Base-by-base conservation (phyloP, 1,140 invertebrate species). In the Eriocheir sinensis region DNA sequence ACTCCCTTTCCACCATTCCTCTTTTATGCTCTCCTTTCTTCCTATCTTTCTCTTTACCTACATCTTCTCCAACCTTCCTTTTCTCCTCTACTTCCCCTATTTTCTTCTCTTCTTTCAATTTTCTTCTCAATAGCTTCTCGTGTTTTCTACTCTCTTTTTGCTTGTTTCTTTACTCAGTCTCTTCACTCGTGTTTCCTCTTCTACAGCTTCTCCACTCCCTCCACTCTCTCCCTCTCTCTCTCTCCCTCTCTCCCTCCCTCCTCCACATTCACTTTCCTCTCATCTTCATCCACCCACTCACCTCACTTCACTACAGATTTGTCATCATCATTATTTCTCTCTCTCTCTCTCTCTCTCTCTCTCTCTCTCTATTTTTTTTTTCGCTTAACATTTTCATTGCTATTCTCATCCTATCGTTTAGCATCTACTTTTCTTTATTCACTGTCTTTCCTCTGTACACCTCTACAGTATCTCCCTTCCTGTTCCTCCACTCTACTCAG, bases 281-380 rank as follows among this genome's bases (percentile, higher is more conserved):
- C 72, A 40, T 36, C 21, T 36, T n/a, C 36, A 40, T 21, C 36
- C 34, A 21, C 30, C 8, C 36, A 34, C 27, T 27, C 89, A 34
- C 2, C 36, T 1, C 36, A n/a, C n/a, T 36, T 34, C 48, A 17
- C 48, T 32, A 27, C 36, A 17, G 53, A 21, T 91, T 79, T 91
- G 40, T 79, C 36, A 21, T 9, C 53, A 34, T 21, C 21, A 81
- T 17, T 80, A 36, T 92, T 34, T 92, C 79, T 80, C 60, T 92
- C 60, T 40, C 60, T 90, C 88, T 48, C 38, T 91, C 90, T 72
- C 48, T 72, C 90, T 38, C 88, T 90, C 44, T 90, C 88, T 44
- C 44, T 90, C 44, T 48, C 88, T 90, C 88, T 90, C 38, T 90
- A 36, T 90, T 40, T 90, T 36, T 72, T 53, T 36, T 53, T 72